Percentiles rank a stretch among this genome's conserved stretches.
Evolutionary conservation across 2,113 vertebrate species (phyloP).

Genomic region (Vulpes vulpes): DNA sequence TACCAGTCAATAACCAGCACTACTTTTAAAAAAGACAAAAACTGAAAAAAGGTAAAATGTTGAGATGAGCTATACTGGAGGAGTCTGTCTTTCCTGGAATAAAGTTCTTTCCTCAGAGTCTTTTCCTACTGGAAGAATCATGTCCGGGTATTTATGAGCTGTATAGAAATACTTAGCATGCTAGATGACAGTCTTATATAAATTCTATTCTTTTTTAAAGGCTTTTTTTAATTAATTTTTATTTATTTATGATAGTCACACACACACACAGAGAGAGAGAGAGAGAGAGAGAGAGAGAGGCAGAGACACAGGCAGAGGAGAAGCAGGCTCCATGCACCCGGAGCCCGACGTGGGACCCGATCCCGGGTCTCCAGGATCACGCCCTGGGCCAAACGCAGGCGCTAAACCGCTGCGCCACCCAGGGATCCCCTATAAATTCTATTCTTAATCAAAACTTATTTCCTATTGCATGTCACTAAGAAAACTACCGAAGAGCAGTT

Average conservation of each 20-base stretch:
- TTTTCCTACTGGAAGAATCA: background rate
- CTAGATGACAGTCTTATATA: background rate
- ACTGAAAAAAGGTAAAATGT: background rate
- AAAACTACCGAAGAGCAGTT: constrained; percentile 6
- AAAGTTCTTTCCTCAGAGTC: background rate
- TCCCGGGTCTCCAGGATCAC: too few species aligned
- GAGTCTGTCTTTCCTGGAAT: background rate
- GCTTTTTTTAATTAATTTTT: background rate
- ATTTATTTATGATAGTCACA: too few species aligned
- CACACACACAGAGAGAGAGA: too few species aligned
- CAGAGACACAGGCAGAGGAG: too few species aligned
- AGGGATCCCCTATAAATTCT: background rate
- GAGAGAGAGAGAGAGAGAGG: too few species aligned
- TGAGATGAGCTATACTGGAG: background rate
- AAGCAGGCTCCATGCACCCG: too few species aligned
- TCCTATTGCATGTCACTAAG: background rate
- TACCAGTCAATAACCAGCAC: background rate
- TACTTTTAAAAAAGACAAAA: background rate
- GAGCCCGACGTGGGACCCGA: too few species aligned
- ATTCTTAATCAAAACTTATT: background rate
- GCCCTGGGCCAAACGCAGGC: too few species aligned
- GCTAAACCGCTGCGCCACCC: too few species aligned
- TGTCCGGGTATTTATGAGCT: background rate
- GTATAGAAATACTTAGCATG: background rate
- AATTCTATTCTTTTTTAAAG: background rate